These are phyloP conservation scores for Drosophila birchii DNA, from an alignment of 2,888 invertebrate genomes.

Conservation along the genomic window DNA sequence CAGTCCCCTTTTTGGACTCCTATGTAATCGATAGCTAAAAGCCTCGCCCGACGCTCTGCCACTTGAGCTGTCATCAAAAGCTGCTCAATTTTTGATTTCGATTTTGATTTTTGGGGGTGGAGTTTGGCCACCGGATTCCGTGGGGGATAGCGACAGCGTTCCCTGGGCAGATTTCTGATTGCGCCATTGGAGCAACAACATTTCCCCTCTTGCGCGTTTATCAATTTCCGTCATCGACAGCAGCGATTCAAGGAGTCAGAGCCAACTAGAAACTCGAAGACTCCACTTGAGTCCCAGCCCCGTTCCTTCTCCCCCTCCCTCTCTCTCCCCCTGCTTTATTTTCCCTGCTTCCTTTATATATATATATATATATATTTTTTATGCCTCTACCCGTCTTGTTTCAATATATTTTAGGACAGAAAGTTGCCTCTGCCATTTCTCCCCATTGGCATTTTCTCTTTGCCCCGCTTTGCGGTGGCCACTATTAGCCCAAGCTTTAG, in stretches of 20 bases:
- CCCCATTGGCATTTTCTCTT: constrained; percentile 30
- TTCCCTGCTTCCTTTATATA: neutral
- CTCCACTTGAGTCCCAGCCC: constrained; percentile 37
- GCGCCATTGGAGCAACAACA: constrained; percentile 53
- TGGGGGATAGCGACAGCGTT: neutral
- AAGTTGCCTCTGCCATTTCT: constrained; percentile 31
- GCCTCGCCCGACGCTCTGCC: constrained; percentile 45
- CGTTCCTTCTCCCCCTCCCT: constrained; percentile 16
- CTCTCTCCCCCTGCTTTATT: neutral
- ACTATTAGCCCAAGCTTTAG: constrained; percentile 70
- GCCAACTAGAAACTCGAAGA: constrained; percentile 16
- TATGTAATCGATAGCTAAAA: constrained; percentile 70
- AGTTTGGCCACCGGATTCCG: neutral
- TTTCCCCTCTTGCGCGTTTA: constrained; percentile 75
- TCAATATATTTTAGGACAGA: constrained; percentile 43
- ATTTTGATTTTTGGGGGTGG: constrained; percentile 57
- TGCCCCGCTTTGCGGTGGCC: constrained; percentile 46
- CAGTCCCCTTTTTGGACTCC: neutral
- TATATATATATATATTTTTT: constrained; percentile 3
- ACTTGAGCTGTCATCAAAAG: constrained; percentile 81
- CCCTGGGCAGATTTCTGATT: constrained; percentile 52
- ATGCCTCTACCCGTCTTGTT: constrained; percentile 36
- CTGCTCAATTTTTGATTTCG: constrained; percentile 81
- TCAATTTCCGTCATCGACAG: constrained; percentile 79
- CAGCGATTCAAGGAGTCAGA: constrained; percentile 15